Evolutionary conservation across 2,113 vertebrate genomes (phyloP), one percentile per base, ranked within the genome.

Genomic region (Lagopus muta): DNA sequence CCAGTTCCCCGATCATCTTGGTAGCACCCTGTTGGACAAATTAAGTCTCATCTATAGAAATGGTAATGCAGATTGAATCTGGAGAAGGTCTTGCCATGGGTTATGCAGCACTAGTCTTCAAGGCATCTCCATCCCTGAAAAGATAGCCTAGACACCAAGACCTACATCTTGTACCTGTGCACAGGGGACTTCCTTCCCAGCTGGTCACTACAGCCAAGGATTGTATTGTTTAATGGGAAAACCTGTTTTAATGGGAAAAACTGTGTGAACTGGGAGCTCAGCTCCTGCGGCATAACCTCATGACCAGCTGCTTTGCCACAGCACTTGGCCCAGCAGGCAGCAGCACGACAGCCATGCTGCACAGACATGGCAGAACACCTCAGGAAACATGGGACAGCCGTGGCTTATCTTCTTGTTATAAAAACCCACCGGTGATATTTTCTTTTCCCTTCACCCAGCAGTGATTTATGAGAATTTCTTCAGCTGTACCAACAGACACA

Each of bases 201-300:
- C 22, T 52, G 21, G 21, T 84, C 34, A 58, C 36, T 78, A 78
- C 52, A 58, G 45, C 28, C 34, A 15, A 27, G 76, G 90, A 19
- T 60, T 22, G 22, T 25, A 6, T 20, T 65, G 13, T 74, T 64
- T 11, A 86, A 58, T 5, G 18, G 22, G 19, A 20, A 14, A 45
- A 20, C 13, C 13, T 38, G 38, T 38, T 38, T 38, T 38, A 38
- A 38, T 5, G 18, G 22, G 18, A 20, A 14, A 45, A 18, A 10
- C 13, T 38, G 38, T 38, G 38, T 38, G 38, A 38, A 10, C n/a
- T 48, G 64, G 64, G 43, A 79, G 62, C 82, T 65, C 43, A 4
- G 54, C 2, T 18, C 58, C 10, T 38, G 48, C 30, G 5, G 16
- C 0, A 0, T 0, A 1, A 78, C 47, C n/a, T 36, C 70, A 15